Conservation (phyloP, 2,113 vertebrate genomes). For the Vimba vimba region DNA sequence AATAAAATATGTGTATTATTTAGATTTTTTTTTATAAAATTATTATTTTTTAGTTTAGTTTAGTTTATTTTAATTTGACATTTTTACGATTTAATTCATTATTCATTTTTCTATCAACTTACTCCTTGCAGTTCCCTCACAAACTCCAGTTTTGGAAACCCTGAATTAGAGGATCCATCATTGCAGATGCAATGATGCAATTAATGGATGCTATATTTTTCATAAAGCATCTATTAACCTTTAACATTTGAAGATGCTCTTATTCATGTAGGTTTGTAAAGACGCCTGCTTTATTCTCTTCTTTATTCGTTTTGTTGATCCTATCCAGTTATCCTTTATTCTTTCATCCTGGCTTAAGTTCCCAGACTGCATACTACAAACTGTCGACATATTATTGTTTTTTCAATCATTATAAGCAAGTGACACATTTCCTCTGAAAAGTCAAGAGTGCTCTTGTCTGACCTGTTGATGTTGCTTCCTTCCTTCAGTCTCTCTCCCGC, state of each 20-base stretch:
- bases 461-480: slow-evolving; percentile 99
- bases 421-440: neutral
- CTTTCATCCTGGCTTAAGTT: neutral
- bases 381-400: neutral
- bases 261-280: neutral
- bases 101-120: too few relatives aligned
- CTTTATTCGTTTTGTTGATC: neutral
- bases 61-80: neutral
- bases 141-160: neutral
- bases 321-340: neutral
- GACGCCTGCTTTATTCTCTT: neutral
- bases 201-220: neutral
- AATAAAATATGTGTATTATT: too few relatives aligned
- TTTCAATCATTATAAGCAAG: neutral
- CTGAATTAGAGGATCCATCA: neutral
- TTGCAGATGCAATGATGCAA: too few relatives aligned
- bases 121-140: too few relatives aligned
- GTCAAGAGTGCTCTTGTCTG: neutral
- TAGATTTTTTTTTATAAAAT: too few relatives aligned
- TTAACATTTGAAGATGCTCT: neutral
- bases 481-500: slow-evolving; percentile 97
- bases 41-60: too few relatives aligned
- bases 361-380: neutral
- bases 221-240: neutral
- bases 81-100: neutral